Evolutionary conservation across 2,888 invertebrate genomes (phyloP), one percentile per base, ranked within the genome.

Genomic region (Pristionchus arcanus): DNA sequence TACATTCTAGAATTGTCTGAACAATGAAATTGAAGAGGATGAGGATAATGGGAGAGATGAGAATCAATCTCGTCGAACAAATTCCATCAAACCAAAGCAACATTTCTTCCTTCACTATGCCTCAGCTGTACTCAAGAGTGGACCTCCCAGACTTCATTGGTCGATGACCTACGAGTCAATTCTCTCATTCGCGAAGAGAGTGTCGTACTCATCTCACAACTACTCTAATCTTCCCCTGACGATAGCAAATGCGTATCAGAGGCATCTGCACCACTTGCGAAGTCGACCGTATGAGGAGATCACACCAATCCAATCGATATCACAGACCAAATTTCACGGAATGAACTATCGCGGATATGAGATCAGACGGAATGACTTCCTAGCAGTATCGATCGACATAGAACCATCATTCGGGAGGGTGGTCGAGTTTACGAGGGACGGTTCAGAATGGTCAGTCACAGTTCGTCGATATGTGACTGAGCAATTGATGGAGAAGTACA

Each of bases 81-180:
- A 37, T 74, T 16, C 7, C 9, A 19, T 74, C 9, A 34, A 31
- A 19, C 74, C 74, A 11, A 74, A 74, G 19, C 74, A 74, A 37
- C 74, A 74, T 19, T 74, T 74, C 37, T 37, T 74, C 37, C 74
- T 74, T 37, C 74, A 74, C 37, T 74, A 74, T 37, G 37, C 13
- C 4, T 9, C 74, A 19, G 34, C 74, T 5, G 16, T 74, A 13
- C 3, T 19, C 7, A 74, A 74, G 74, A 37, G 34, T 74, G 74
- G 74, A 7, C 74, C 74, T 5, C 74, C 74, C 1, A 9, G 74
- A 19, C 37, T 74, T 19, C 34, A 74, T 19, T 74, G 74, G 74
- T 74, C 74, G 5, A 74, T 74, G 74, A 34, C 74, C 34, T 74
- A 74, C 21, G 74, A 74, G 74, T 74, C 74, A 21, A 34, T 74